These are phyloP conservation scores for Otocyon megalotis DNA, from an alignment of 2,113 vertebrate species.

Conservation along the genomic window DNA sequence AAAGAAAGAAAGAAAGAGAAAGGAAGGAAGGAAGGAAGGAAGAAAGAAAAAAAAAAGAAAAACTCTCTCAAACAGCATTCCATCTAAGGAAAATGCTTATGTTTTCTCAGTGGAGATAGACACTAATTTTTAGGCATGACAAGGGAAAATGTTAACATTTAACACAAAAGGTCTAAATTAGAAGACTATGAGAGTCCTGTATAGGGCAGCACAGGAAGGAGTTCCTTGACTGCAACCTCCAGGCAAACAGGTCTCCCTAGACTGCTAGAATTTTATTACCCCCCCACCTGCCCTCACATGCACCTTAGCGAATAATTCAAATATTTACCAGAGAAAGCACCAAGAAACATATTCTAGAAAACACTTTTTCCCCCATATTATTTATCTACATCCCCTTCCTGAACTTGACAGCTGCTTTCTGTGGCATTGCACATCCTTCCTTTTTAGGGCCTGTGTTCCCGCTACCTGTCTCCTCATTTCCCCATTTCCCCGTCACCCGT, in stretches of 20 bases:
- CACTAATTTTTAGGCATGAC: background rate
- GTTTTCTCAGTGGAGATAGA: background rate
- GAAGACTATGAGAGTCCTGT: rapidly evolving
- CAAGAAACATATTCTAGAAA: background rate
- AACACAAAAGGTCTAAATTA: background rate
- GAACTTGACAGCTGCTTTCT: rapidly evolving
- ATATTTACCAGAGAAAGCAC: background rate
- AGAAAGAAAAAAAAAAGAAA: too few relatives aligned
- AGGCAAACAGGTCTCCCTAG: background rate
- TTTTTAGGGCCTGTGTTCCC: background rate
- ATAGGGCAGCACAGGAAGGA: rapidly evolving
- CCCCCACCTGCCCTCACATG: rapidly evolving
- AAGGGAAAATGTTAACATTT: background rate
- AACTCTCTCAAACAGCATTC: background rate
- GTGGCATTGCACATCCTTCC: background rate
- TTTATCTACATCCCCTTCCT: background rate
- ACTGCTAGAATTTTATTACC: rapidly evolving
- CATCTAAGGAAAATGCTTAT: background rate
- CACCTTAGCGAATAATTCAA: background rate
- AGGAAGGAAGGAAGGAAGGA: too few relatives aligned
- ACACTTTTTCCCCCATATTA: background rate
- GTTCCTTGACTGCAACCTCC: background rate
- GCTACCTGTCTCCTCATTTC: rapidly evolving
- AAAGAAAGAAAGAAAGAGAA: too few relatives aligned
- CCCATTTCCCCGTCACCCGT: background rate